phyloP scores from a whole-genome alignment of 2,888 invertebrate genomes.

The Boloria selene region DNA sequence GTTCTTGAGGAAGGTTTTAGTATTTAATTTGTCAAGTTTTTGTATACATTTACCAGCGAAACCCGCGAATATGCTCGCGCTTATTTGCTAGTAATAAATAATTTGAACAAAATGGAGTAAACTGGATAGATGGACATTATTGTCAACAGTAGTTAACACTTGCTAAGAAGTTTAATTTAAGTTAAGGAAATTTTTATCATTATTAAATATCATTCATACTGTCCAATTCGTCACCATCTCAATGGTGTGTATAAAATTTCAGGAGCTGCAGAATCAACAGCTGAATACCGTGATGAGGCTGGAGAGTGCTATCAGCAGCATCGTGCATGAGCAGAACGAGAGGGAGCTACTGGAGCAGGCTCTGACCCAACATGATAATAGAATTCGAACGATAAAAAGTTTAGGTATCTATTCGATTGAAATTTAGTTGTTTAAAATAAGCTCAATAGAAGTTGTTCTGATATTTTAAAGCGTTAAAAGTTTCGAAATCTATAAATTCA shows the following conservation, averaged over 20 bases:
- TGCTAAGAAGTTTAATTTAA: neutral
- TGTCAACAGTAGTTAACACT: no score
- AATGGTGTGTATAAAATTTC: slow-evolving; percentile 37
- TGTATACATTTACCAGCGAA: no score
- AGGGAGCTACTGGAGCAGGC: slow-evolving; percentile 72
- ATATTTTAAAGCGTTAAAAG: no score
- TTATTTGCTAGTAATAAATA: no score
- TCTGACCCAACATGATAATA: slow-evolving; percentile 69
- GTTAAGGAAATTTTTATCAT: neutral
- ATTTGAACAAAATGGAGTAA: no score
- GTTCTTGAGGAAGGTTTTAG: no score
- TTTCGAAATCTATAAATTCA: no score
- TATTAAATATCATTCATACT: neutral
- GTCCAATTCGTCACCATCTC: slow-evolving; percentile 6
- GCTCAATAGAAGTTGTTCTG: no score
- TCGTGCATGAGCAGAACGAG: slow-evolving; percentile 74
- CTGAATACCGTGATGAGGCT: slow-evolving; percentile 73
- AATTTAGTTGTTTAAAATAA: no score
- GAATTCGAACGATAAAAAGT: slow-evolving; percentile 63
- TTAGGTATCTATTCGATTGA: slow-evolving; percentile 50
- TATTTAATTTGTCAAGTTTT: no score
- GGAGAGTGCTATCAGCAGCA: slow-evolving; percentile 72
- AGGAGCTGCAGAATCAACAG: slow-evolving; percentile 80
- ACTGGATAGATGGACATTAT: no score
- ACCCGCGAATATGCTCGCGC: no score